Evolutionary conservation across 1,140 invertebrate species (phyloP).

Genomic region (Lasaia peninsularis): DNA sequence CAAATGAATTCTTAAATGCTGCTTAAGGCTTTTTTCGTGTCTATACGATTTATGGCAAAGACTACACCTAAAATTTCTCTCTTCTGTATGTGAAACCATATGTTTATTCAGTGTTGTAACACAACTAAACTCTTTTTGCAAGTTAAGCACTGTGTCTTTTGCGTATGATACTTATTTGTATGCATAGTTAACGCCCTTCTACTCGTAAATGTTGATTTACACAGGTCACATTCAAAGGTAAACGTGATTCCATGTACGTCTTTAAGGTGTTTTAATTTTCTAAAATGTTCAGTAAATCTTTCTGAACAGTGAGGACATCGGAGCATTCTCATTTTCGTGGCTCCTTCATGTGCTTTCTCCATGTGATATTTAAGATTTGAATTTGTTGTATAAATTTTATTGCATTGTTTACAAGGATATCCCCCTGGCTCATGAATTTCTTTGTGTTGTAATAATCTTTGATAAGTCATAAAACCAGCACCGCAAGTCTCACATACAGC

Average conservation of each 20-base stretch:
- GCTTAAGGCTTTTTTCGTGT: constrained; percentile 82
- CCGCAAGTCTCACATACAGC: constrained; percentile 62
- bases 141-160: constrained; percentile 70
- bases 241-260: constrained; percentile 49
- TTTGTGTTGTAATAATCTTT: constrained; percentile 53
- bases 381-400: constrained; percentile 51
- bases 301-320: constrained; percentile 48
- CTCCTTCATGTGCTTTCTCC: constrained; percentile 44
- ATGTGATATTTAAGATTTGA: constrained; percentile 51
- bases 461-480: constrained; percentile 55
- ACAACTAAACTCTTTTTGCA: constrained; percentile 73
- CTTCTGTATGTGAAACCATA: constrained; percentile 83
- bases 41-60: constrained; percentile 80
- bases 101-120: constrained; percentile 82
- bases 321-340: constrained; percentile 39
- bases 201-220: constrained; percentile 40
- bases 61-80: constrained; percentile 76
- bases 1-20: constrained; percentile 79
- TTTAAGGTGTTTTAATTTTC: constrained; percentile 51
- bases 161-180: constrained; percentile 71
- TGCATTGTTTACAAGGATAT: constrained; percentile 44
- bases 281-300: constrained; percentile 47
- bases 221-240: constrained; percentile 45
- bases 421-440: constrained; percentile 48
- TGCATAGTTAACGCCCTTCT: constrained; percentile 48